Evolutionary conservation across 2,888 invertebrate genomes (phyloP).

Genomic region (Lasius platythorax): DNA sequence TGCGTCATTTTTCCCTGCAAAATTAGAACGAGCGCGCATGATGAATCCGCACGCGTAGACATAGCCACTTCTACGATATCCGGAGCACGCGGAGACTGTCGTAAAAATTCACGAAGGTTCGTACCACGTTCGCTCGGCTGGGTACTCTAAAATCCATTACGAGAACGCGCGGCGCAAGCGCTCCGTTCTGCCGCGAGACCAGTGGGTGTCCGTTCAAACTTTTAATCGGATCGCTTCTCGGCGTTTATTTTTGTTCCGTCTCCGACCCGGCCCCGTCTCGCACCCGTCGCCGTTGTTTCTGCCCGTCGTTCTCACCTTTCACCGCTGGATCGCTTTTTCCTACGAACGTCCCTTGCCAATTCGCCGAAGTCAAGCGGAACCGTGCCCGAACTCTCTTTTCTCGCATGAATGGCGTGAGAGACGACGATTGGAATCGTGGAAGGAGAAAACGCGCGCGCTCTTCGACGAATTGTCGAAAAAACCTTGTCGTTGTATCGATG

Average conservation of each 20-base stretch:
- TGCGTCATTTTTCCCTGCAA: background rate
- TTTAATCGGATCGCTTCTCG: constrained; percentile 74
- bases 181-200: constrained; percentile 53
- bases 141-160: constrained; percentile 82
- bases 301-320: constrained; percentile 42
- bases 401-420: constrained; percentile 38
- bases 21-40: background rate
- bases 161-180: constrained; percentile 67
- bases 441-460: background rate
- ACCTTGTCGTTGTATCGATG: constrained; percentile 4
- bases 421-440: constrained; percentile 21
- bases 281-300: constrained; percentile 38
- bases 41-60: constrained; percentile 6
- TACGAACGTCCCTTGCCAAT: constrained; percentile 21
- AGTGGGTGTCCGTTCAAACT: constrained; percentile 66
- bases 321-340: constrained; percentile 38
- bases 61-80: constrained; percentile 13
- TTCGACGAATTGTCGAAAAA: constrained; percentile 4
- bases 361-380: constrained; percentile 12
- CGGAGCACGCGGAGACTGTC: constrained; percentile 54
- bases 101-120: constrained; percentile 68
- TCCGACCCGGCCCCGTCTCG: constrained; percentile 13
- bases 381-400: constrained; percentile 26
- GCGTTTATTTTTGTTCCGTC: constrained; percentile 60
- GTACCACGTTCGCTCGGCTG: constrained; percentile 47